Evolutionary conservation across 1,140 invertebrate species (phyloP).

Genomic region (Brachionus calyciflorus): DNA sequence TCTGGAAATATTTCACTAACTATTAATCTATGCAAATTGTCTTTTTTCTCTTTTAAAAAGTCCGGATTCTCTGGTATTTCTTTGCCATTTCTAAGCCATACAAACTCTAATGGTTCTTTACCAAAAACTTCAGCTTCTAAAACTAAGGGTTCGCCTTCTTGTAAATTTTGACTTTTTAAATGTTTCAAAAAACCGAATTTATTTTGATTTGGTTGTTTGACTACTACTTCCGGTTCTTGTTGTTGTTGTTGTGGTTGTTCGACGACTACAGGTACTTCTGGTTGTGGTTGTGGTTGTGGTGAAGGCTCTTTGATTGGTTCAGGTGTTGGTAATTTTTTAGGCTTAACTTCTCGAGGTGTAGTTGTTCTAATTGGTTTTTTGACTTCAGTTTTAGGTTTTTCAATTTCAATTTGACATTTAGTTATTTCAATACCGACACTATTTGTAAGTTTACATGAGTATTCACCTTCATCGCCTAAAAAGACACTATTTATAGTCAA

Average conservation of each 20-base stretch:
- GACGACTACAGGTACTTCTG: too few species aligned
- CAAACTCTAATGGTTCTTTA: conserved; percentile 11
- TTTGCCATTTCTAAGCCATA: conserved; percentile 47
- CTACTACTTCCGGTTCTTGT: background rate
- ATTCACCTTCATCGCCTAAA: conserved; percentile 26
- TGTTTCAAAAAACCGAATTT: conserved; percentile 21
- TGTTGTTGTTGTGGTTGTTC: too few species aligned
- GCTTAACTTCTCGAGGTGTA: background rate
- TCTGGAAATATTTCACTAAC: conserved; percentile 47
- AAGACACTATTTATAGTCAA: conserved; percentile 10
- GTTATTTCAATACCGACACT: conserved; percentile 30
- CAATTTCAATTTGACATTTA: conserved; percentile 45
- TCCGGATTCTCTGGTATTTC: conserved; percentile 47
- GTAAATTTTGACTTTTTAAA: conserved; percentile 32
- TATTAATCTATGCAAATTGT: conserved; percentile 25
- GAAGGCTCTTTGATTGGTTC: too few species aligned
- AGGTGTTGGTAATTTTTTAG: background rate
- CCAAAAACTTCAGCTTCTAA: background rate
- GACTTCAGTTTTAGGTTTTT: conserved; percentile 39
- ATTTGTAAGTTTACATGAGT: conserved; percentile 27
- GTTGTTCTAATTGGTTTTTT: conserved; percentile 35
- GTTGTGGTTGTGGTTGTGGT: too few species aligned
- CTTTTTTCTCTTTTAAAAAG: conserved; percentile 38
- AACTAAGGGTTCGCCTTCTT: conserved; percentile 31
- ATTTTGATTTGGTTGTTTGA: background rate